Base-by-base conservation (phyloP, 2,888 invertebrate genomes). In the Leuctra nigra region DNA sequence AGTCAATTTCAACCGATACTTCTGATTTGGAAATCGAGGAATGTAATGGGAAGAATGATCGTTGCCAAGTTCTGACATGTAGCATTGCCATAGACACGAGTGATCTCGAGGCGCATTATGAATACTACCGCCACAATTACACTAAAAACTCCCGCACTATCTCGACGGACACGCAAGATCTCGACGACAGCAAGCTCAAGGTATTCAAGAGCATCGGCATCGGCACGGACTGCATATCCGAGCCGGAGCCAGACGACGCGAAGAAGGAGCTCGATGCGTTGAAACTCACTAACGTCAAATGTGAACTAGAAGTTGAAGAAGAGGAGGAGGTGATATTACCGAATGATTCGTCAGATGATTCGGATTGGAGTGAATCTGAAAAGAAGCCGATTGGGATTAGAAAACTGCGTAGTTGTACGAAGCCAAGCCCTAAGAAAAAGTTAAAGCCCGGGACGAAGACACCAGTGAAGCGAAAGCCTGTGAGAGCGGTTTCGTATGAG, bases 31-130 rank as follows among this genome's bases (percentile, higher is more conserved):
- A 18, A 18, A 11, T 20, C 11, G 11, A 18, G 6, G 16, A 11
- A 4, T 18, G 20, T 41, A 4, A 3, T 16, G 11, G 16, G 18
- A 16, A 18, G 14, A 41, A 41, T 16, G 18, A 20, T 11, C 20
- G 41, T 41, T 16, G 4, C 18, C 14, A 20, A 11, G 11, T n/a
- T 41, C 41, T 18, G 2, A 35, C 35, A 35, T 50, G 50, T 23
- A 35, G 35, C 20, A 22, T 50, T 20, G 55, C 44, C 6, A 48
- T 56, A 23, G 59, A 59, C 22, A 59, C 59, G 24, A 56, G 55
- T 29, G 59, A 59, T 46, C 36, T 59, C 23, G 59, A 59, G 14
- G 47, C 48, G 13, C 59, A 59, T 53, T 59, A 56, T 46, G 59
- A 59, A 38, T 59, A 29, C 56, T 59, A 59, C 33, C 53, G 48